Conservation (phyloP, 1,140 invertebrate genomes). For the Drosophila subobscura region DNA sequence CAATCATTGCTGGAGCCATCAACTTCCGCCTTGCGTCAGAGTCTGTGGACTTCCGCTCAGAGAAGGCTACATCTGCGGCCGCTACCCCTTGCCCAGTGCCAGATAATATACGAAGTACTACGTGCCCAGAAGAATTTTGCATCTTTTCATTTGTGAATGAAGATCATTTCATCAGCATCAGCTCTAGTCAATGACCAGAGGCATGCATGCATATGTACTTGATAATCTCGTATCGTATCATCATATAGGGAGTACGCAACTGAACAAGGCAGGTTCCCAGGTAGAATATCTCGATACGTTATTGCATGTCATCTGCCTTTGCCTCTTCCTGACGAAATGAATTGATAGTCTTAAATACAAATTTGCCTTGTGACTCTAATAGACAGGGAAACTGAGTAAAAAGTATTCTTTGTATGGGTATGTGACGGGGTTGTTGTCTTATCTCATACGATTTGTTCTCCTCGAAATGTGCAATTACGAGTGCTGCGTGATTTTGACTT, state of each 20-base stretch:
- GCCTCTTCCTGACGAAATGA: too few relatives aligned
- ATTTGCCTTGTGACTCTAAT: conserved; percentile 3
- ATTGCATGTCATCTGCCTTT: conserved; percentile 16
- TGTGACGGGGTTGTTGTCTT: too few relatives aligned
- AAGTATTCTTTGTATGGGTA: not conserved
- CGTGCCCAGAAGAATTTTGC: conserved; percentile 7
- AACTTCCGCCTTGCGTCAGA: conserved; percentile 13
- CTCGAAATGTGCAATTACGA: conserved; percentile 7
- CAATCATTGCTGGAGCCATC: not conserved
- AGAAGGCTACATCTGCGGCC: not conserved
- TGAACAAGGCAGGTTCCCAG: too few relatives aligned
- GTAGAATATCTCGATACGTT: too few relatives aligned
- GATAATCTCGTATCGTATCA: too few relatives aligned
- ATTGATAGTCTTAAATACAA: conserved; percentile 10
- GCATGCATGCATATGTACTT: not conserved
- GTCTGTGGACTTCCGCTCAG: conserved; percentile 15
- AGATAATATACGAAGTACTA: conserved; percentile 24
- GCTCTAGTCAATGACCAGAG: conserved; percentile 33
- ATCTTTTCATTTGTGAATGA: conserved; percentile 21
- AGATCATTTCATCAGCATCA: not conserved
- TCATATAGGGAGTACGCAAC: too few relatives aligned
- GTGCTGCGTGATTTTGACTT: conserved; percentile 32
- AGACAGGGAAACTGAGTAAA: conserved; percentile 3
- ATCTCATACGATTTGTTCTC: too few relatives aligned
- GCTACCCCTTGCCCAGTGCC: too few relatives aligned